phyloP scores from a whole-genome alignment of 2,888 invertebrate genomes.

The Drosophila neonasuta region DNA sequence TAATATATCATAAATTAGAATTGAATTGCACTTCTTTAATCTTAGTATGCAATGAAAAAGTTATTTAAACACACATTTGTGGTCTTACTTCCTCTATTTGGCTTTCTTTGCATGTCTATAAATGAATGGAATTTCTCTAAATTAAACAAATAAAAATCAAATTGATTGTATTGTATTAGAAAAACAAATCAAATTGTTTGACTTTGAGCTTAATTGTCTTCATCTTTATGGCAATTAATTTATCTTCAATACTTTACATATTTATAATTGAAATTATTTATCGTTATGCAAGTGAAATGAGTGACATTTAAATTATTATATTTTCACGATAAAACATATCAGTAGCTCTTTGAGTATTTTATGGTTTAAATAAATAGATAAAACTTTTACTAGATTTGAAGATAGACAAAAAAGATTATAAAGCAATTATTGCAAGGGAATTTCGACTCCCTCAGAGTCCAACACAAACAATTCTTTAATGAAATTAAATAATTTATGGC shows the following conservation, averaged over 20 bases:
- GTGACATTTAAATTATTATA: background rate
- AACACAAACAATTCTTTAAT: background rate
- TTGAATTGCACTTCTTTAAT: no score
- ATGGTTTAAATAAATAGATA: background rate
- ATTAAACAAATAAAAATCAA: no score
- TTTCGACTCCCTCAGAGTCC: no score
- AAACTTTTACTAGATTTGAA: background rate
- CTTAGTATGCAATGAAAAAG: no score
- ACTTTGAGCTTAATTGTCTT: no score
- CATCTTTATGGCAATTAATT: background rate
- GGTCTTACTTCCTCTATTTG: no score
- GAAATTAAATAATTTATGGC: slow-evolving; percentile 3
- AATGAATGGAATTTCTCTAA: no score
- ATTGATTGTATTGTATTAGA: no score
- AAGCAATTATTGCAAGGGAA: background rate
- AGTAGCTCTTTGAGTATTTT: background rate
- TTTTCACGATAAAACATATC: background rate
- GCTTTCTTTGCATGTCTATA: no score
- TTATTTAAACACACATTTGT: no score
- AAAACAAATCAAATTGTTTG: no score
- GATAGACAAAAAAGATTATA: background rate
- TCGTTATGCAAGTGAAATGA: background rate
- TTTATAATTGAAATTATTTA: background rate
- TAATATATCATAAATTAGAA: no score
- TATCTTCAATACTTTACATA: background rate